Conservation (phyloP, 2,888 invertebrate species). For the Atethmia centrago region DNA sequence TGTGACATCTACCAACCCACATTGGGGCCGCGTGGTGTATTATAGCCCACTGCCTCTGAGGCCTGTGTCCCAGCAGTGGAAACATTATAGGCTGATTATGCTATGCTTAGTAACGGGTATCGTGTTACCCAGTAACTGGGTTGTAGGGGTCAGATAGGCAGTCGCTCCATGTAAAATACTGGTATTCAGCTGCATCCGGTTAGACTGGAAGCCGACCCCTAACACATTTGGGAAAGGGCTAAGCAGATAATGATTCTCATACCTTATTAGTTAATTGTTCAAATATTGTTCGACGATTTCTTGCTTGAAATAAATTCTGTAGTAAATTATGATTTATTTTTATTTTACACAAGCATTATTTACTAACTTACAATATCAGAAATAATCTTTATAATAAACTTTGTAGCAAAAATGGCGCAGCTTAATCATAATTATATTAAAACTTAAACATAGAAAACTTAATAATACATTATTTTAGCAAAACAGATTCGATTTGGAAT, state of each 20-base stretch:
- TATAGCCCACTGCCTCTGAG: too few species aligned
- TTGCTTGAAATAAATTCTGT: background rate
- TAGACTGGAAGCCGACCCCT: background rate
- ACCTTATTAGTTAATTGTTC: too few species aligned
- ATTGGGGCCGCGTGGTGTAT: too few species aligned
- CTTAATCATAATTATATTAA: constrained; percentile 23
- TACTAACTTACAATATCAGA: constrained; percentile 25
- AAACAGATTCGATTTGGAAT: constrained; percentile 13
- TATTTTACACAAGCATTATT: constrained; percentile 47
- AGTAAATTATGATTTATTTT: constrained; percentile 37
- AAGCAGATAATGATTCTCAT: too few species aligned
- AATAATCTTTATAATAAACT: constrained; percentile 40
- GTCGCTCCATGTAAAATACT: background rate
- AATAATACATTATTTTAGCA: constrained; percentile 18
- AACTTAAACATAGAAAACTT: constrained; percentile 16
- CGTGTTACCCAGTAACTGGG: background rate
- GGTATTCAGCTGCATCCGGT: background rate
- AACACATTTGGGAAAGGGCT: too few species aligned
- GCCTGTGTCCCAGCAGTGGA: background rate
- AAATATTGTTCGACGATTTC: background rate
- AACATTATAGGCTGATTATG: background rate
- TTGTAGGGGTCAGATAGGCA: background rate
- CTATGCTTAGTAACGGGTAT: background rate
- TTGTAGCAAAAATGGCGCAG: constrained; percentile 58
- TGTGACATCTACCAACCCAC: too few species aligned